Conservation (phyloP, 2,113 vertebrate species). For the Stigmatopora argus region DNA sequence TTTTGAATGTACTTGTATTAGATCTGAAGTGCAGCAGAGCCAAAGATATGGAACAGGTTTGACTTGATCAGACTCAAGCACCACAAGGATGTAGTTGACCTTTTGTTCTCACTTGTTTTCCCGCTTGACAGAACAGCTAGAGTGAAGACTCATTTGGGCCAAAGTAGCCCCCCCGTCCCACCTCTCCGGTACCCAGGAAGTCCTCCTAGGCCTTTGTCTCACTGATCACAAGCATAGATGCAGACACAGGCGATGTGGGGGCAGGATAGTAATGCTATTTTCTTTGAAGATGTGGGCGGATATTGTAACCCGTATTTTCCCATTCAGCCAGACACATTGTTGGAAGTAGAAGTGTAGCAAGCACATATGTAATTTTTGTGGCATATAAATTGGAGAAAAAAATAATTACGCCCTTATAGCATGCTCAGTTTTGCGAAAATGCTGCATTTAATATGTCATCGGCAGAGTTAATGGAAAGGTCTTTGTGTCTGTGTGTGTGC, state of each 20-base stretch:
- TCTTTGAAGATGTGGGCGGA: conserved; percentile 32
- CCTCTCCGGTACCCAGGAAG: neutral
- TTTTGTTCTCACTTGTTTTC: conserved; percentile 23
- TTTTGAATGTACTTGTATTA: neutral
- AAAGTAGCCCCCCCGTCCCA: neutral
- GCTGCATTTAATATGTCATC: conserved; percentile 5
- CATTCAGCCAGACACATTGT: conserved; percentile 36
- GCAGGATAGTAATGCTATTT: conserved; percentile 32
- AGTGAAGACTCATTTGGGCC: conserved; percentile 18
- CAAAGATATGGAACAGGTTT: neutral
- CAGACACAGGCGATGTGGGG: conserved; percentile 8
- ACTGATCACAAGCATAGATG: conserved; percentile 24
- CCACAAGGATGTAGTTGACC: conserved; percentile 20
- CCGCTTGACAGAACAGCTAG: conserved; percentile 30
- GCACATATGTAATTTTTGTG: conserved; percentile 1
- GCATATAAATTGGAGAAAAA: neutral
- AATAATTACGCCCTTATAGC: neutral
- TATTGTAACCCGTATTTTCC: conserved; percentile 20
- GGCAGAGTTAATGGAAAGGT: conserved; percentile 32
- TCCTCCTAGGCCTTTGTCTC: conserved; percentile 19
- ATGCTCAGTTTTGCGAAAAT: conserved; percentile 23
- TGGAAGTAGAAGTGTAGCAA: conserved; percentile 16
- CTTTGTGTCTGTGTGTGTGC: conserved; percentile 21
- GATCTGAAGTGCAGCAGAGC: neutral
- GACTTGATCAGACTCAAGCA: neutral